phyloP scores from a whole-genome alignment of 2,888 invertebrate species.

The Halocaridina rubra region DNA sequence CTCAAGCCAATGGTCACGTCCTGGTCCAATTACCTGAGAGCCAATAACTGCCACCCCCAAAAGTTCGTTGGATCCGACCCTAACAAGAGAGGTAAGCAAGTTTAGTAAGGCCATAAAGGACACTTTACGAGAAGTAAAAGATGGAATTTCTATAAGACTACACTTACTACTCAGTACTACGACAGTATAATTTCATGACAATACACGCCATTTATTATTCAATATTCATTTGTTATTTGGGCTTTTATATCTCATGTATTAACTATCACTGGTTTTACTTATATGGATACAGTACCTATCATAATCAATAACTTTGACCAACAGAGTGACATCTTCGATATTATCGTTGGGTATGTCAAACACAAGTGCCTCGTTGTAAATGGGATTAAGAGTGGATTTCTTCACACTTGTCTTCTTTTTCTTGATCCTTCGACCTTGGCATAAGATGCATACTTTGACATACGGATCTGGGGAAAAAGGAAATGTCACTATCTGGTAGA shows the following conservation, averaged over 20 bases:
- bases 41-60: slow-evolving; percentile 89
- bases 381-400: slow-evolving; percentile 85
- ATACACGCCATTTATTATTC: too few species aligned
- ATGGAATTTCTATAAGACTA: too few species aligned
- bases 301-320: slow-evolving; percentile 89
- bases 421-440: slow-evolving; percentile 88
- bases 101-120: too few species aligned
- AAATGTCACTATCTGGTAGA: too few species aligned
- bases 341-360: slow-evolving; percentile 90
- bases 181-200: too few species aligned
- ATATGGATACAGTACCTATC: slow-evolving; percentile 75
- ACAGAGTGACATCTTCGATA: slow-evolving; percentile 82
- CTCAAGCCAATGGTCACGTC: slow-evolving; percentile 86
- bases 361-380: slow-evolving; percentile 93
- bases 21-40: slow-evolving; percentile 79
- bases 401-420: slow-evolving; percentile 94
- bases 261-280: neutral
- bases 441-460: slow-evolving; percentile 89
- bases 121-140: too few species aligned
- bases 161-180: too few species aligned
- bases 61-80: slow-evolving; percentile 87
- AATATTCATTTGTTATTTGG: too few species aligned
- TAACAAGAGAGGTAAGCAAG: neutral
- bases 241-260: neutral
- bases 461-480: slow-evolving; percentile 82